A percentile compares a stretch with the other conserved stretches of the same genome.
These are phyloP conservation scores for Cheilosia soror DNA, from an alignment of 2,888 invertebrate species.

Conservation along the genomic window DNA sequence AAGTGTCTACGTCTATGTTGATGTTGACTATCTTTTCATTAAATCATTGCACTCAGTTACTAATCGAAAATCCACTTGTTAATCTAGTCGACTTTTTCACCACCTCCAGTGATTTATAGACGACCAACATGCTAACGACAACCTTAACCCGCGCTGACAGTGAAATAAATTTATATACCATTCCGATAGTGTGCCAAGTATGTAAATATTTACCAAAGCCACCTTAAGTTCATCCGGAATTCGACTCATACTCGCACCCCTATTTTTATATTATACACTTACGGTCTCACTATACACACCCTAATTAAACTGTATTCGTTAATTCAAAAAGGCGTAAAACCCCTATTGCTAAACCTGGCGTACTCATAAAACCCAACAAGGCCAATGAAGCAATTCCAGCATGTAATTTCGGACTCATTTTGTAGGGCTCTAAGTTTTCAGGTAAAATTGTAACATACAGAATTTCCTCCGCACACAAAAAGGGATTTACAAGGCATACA, in stretches of 20 bases:
- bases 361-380: constrained; percentile 45
- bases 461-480: not conserved
- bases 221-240: constrained; percentile 24
- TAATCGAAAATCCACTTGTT: constrained; percentile 15
- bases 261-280: not conserved
- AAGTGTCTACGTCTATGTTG: constrained; percentile 2
- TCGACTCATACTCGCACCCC: constrained; percentile 5
- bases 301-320: constrained; percentile 61
- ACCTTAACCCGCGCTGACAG: constrained; percentile 57
- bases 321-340: constrained; percentile 46
- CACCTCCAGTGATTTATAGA: constrained; percentile 47
- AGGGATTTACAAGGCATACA: constrained; percentile 22
- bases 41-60: constrained; percentile 3
- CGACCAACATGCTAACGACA: constrained; percentile 56
- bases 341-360: not conserved
- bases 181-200: constrained; percentile 17
- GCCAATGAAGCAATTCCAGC: constrained; percentile 48
- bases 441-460: constrained; percentile 41
- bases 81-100: constrained; percentile 20
- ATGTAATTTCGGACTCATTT: constrained; percentile 42
- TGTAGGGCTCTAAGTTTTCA: constrained; percentile 48
- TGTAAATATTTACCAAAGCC: constrained; percentile 60
- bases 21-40: not conserved
- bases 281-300: not conserved
- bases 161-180: constrained; percentile 31